Evolutionary conservation across 92 coral and sea anemone genomes (phyloP).

Genomic region (Galaxea fascicularis): DNA sequence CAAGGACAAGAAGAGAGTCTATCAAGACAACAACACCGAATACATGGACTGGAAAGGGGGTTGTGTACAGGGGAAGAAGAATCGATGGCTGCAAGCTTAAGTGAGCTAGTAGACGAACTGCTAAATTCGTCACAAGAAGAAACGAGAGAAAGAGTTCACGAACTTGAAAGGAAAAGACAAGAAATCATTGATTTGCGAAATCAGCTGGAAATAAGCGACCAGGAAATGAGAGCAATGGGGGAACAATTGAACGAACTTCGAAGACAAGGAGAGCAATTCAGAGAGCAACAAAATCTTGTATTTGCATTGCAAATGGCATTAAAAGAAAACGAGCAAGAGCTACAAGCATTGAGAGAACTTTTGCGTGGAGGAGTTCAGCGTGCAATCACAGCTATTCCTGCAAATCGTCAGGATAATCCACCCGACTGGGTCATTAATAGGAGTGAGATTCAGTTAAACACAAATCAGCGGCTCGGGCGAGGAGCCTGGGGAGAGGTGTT

Average conservation of each 20-base stretch:
- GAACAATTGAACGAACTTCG: not conserved
- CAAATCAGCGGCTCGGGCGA: constrained; percentile 60
- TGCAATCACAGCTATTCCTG: not conserved
- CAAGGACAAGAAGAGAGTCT: not conserved
- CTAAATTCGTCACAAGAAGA: not conserved
- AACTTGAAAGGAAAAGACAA: not conserved
- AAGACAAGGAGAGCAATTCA: not conserved
- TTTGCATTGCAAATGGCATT: not conserved
- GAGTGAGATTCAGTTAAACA: constrained; percentile 58
- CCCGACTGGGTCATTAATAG: constrained; percentile 76
- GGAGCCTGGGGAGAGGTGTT: constrained; percentile 80
- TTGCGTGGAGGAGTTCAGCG: not conserved
- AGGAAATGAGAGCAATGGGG: not conserved
- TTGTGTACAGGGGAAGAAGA: not conserved
- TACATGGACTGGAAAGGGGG: not conserved
- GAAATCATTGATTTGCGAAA: not conserved
- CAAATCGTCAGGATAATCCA: not conserved
- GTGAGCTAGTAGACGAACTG: not conserved
- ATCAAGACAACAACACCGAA: not conserved
- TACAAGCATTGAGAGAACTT: not conserved
- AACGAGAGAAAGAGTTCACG: not conserved
- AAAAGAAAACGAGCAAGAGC: not conserved
- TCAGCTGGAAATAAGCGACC: not conserved
- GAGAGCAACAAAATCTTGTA: not conserved
- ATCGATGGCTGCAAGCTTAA: not conserved